Conservation (phyloP, 2,888 invertebrate genomes). For the Mythimna ferrago region DNA sequence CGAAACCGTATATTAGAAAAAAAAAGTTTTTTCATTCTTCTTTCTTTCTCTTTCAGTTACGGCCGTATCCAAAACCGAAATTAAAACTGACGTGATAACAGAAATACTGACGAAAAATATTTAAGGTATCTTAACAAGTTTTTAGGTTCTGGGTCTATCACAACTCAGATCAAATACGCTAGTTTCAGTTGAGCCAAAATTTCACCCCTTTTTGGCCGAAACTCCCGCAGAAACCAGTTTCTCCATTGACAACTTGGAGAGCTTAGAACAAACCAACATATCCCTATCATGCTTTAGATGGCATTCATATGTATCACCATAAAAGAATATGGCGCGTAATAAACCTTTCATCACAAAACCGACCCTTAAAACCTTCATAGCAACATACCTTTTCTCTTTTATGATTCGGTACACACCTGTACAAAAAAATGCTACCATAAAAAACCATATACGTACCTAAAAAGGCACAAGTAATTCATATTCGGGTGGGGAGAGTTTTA, state of each 20-base stretch:
- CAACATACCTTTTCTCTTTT: constrained; percentile 1
- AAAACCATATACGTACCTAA: constrained; percentile 30
- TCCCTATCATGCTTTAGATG: neutral
- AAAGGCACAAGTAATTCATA: constrained; percentile 56
- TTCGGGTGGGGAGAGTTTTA: constrained; percentile 56
- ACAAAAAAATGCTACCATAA: constrained; percentile 18
- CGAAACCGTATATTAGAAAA: too few relatives aligned
- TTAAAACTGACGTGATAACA: too few relatives aligned
- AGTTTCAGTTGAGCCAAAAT: too few relatives aligned
- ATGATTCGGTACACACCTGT: constrained; percentile 13
- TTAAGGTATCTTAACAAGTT: too few relatives aligned
- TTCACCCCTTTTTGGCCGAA: too few relatives aligned
- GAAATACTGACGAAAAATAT: too few relatives aligned
- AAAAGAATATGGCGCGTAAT: constrained; percentile 27
- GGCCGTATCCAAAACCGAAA: too few relatives aligned
- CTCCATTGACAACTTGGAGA: neutral
- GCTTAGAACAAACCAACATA: neutral
- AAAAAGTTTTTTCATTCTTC: too few relatives aligned
- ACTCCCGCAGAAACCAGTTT: neutral
- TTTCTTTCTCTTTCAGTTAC: too few relatives aligned
- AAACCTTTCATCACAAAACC: constrained; percentile 21
- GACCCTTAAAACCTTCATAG: neutral
- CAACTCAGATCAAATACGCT: too few relatives aligned
- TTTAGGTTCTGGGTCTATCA: too few relatives aligned
- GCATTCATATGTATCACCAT: constrained; percentile 24